These are phyloP conservation scores for Enteromius thamalakanensis DNA, from an alignment of 2,797 vertebrate genomes.

Conservation along the genomic window DNA sequence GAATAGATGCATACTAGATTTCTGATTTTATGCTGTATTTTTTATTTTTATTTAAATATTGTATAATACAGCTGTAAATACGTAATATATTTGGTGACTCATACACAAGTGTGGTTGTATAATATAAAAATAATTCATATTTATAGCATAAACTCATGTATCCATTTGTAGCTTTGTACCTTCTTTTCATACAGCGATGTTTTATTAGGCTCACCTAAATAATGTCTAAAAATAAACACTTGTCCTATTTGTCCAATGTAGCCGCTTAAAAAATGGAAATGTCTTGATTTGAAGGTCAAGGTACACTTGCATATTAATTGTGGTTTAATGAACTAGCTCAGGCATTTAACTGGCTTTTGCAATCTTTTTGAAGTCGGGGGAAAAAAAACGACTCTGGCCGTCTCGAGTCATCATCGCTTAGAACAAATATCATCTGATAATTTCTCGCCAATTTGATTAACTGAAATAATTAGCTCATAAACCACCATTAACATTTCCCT, in stretches of 20 bases:
- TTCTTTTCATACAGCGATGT: neutral
- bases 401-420: slow-evolving; percentile 10
- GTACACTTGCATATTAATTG: slow-evolving; percentile 36
- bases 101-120: neutral
- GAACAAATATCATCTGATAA: slow-evolving; percentile 26
- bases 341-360: slow-evolving; percentile 29
- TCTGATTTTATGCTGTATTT: neutral
- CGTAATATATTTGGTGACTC: neutral
- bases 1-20: neutral
- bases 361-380: slow-evolving; percentile 6
- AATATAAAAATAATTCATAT: neutral
- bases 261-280: slow-evolving; percentile 1
- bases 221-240: slow-evolving; percentile 8
- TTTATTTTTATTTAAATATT: neutral
- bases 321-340: slow-evolving; percentile 31
- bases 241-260: slow-evolving; percentile 4
- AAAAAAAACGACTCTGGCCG: neutral
- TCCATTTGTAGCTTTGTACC: neutral
- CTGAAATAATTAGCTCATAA: slow-evolving; percentile 31
- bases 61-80: neutral
- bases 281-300: slow-evolving; percentile 39
- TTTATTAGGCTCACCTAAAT: neutral
- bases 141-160: neutral
- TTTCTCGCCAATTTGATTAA: slow-evolving; percentile 27
- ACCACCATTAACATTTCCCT: slow-evolving; percentile 29